Conservation (phyloP, 2,888 invertebrate genomes). For the Cataglyphis albicans region DNA sequence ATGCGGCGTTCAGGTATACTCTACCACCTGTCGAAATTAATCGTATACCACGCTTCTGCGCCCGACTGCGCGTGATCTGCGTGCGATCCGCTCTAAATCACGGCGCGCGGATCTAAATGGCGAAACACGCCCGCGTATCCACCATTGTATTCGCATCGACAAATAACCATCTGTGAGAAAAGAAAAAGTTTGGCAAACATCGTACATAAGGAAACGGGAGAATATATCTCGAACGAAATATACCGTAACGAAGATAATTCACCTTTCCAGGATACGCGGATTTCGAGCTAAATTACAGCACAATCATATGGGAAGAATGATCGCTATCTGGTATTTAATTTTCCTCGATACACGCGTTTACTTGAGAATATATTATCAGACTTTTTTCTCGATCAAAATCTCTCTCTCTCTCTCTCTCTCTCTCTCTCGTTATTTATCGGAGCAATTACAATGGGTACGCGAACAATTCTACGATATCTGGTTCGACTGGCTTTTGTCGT, state of each 20-base stretch:
- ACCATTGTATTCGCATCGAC: neutral
- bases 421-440: neutral
- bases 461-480: constrained; percentile 8
- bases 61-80: neutral
- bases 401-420: neutral
- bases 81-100: neutral
- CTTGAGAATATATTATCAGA: neutral
- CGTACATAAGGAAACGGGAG: neutral
- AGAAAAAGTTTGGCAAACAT: neutral
- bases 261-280: neutral
- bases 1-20: constrained; percentile 3
- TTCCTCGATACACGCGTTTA: neutral
- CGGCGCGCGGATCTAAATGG: neutral
- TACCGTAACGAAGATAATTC: neutral
- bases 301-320: neutral
- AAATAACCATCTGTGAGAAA: neutral
- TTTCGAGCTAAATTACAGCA: neutral
- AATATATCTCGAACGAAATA: neutral
- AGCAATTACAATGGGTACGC: neutral
- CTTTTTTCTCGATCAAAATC: neutral
- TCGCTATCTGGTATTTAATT: neutral
- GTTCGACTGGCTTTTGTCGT: constrained; percentile 12
- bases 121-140: neutral
- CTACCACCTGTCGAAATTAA: constrained; percentile 43
- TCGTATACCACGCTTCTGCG: constrained; percentile 1